Percentiles rank a stretch among this genome's conserved stretches.
These are phyloP conservation scores for Mamestra brassicae DNA, from an alignment of 2,888 invertebrate species.

Conservation along the genomic window DNA sequence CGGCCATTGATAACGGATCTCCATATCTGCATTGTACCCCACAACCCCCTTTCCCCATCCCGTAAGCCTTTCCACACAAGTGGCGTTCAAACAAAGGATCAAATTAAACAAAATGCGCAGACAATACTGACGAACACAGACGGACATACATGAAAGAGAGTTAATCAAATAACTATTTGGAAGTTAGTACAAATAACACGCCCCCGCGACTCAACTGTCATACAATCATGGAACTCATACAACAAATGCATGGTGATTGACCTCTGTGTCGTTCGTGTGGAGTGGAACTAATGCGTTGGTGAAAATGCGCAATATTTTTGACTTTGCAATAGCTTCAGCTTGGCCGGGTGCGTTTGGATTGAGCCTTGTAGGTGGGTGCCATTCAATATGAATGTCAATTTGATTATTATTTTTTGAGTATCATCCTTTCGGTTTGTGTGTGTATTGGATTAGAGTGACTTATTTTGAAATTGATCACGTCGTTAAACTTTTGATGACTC, in stretches of 20 bases:
- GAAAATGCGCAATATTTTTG: conserved; percentile 85
- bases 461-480: background rate
- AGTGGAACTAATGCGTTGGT: conserved; percentile 81
- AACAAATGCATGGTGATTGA: conserved; percentile 86
- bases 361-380: conserved; percentile 13
- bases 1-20: conserved; percentile 79
- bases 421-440: conserved; percentile 22
- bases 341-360: conserved; percentile 80
- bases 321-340: conserved; percentile 75
- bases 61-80: conserved; percentile 87
- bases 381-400: conserved; percentile 47
- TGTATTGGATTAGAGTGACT: background rate
- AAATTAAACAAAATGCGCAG: conserved; percentile 89
- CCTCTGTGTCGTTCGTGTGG: conserved; percentile 71
- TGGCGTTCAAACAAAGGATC: conserved; percentile 88
- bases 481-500: background rate
- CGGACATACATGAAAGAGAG: conserved; percentile 88
- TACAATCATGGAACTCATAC: conserved; percentile 74
- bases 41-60: conserved; percentile 64
- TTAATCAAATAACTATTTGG: conserved; percentile 89
- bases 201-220: conserved; percentile 85
- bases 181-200: conserved; percentile 80
- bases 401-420: conserved; percentile 43
- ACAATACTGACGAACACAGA: conserved; percentile 78
- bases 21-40: conserved; percentile 77